These are phyloP conservation scores for Trichonephila clavata DNA, from an alignment of 1,140 invertebrate species.

Conservation along the genomic window DNA sequence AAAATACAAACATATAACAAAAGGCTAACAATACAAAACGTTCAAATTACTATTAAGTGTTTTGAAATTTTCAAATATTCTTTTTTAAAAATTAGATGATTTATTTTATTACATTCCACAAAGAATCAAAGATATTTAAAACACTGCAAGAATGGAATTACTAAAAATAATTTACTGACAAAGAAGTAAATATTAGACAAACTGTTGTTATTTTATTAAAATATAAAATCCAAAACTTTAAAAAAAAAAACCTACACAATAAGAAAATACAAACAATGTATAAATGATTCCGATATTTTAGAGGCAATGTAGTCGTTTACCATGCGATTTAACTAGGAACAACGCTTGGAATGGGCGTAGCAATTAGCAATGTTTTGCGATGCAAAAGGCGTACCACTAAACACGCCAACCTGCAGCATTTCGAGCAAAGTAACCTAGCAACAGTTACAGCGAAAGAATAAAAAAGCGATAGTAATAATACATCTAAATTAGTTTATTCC, in stretches of 20 bases:
- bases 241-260: background rate
- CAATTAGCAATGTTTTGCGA: slow-evolving; percentile 21
- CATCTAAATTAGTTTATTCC: background rate
- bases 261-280: background rate
- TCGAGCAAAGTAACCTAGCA: slow-evolving; percentile 26
- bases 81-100: too few relatives aligned
- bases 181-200: background rate
- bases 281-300: too few relatives aligned
- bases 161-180: too few relatives aligned
- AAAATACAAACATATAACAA: too few relatives aligned
- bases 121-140: too few relatives aligned
- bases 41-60: too few relatives aligned
- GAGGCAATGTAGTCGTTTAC: background rate
- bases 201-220: background rate
- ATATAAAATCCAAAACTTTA: background rate
- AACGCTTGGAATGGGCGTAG: slow-evolving; percentile 8
- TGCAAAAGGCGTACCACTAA: slow-evolving; percentile 3
- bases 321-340: background rate
- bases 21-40: too few relatives aligned
- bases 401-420: background rate
- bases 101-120: too few relatives aligned
- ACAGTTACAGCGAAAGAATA: background rate
- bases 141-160: too few relatives aligned
- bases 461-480: background rate
- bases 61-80: too few relatives aligned